A percentile compares a stretch with the other conserved stretches of the same genome.
These are phyloP conservation scores for Drosophila pallidifrons DNA, from an alignment of 1,140 invertebrate species.

Conservation along the genomic window DNA sequence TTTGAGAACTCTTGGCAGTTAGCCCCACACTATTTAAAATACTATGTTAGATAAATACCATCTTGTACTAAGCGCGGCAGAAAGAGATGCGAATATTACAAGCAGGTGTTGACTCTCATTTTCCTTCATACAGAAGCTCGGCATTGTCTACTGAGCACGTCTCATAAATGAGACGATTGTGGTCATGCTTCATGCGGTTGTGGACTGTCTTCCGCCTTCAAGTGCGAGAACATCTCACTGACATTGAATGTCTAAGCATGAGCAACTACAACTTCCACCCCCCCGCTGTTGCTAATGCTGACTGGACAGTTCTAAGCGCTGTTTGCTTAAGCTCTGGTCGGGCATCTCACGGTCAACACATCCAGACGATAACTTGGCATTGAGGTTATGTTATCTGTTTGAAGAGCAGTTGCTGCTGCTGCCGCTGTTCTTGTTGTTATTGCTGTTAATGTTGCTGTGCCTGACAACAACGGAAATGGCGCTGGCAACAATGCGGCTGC, in stretches of 20 bases:
- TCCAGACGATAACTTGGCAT: slow-evolving; percentile 38
- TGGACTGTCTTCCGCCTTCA: slow-evolving; percentile 5
- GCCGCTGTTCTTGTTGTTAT: background rate
- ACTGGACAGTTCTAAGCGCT: slow-evolving; percentile 36
- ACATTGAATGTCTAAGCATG: slow-evolving; percentile 19
- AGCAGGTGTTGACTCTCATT: slow-evolving; percentile 13
- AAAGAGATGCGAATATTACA: background rate
- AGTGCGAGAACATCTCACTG: slow-evolving; percentile 18
- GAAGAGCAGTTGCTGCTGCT: slow-evolving; percentile 26
- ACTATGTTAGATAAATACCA: background rate
- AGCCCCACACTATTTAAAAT: background rate
- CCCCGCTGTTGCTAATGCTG: background rate
- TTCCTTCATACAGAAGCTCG: slow-evolving; percentile 25
- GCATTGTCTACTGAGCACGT: slow-evolving; percentile 40
- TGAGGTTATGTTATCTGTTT: slow-evolving; percentile 43
- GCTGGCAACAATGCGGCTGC: slow-evolving; percentile 18
- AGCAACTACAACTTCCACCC: background rate
- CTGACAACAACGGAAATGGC: slow-evolving; percentile 49
- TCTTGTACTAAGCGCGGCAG: background rate
- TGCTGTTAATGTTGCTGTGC: slow-evolving; percentile 26
- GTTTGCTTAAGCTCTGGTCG: slow-evolving; percentile 37
- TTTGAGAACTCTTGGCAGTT: too few species aligned
- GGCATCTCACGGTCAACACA: slow-evolving; percentile 26
- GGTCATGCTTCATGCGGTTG: background rate
- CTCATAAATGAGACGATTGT: slow-evolving; percentile 35